A percentile compares a stretch with the other conserved stretches of the same genome.
phyloP scores from a whole-genome alignment of 2,113 vertebrate species.

The Agelaius phoeniceus region DNA sequence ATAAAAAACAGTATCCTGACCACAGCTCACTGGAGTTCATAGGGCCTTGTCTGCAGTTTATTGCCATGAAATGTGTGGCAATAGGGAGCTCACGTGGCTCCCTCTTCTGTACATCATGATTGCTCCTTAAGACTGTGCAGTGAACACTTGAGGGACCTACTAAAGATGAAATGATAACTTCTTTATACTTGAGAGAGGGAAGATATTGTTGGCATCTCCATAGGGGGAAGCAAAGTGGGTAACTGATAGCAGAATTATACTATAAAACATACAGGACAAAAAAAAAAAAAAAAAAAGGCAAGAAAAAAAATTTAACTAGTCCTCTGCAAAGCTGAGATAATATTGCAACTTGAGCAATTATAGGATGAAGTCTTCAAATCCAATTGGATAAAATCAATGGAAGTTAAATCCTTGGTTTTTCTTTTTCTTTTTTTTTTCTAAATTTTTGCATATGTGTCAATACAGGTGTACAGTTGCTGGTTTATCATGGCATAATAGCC shows the following conservation, averaged over 20 bases:
- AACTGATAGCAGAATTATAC: neutral
- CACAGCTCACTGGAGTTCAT: accelerated
- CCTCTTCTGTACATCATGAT: neutral
- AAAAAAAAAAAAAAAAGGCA: neutral
- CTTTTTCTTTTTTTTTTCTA: no score
- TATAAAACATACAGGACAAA: neutral
- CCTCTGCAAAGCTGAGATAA: neutral
- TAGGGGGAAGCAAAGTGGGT: neutral
- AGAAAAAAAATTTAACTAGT: neutral
- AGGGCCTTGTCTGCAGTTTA: neutral
- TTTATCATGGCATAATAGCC: neutral
- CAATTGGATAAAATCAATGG: neutral
- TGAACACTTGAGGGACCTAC: neutral
- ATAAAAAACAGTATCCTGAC: neutral
- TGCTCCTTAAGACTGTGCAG: neutral
- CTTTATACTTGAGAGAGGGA: neutral
- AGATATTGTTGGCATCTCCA: neutral
- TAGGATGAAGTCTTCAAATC: neutral
- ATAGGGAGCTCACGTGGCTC: neutral
- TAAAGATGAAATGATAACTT: neutral
- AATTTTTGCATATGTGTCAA: neutral
- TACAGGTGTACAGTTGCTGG: neutral
- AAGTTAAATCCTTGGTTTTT: neutral
- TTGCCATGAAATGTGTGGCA: neutral
- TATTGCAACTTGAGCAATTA: neutral